Conservation (phyloP, 2,113 vertebrate species). For the Burhinus bistriatus region DNA sequence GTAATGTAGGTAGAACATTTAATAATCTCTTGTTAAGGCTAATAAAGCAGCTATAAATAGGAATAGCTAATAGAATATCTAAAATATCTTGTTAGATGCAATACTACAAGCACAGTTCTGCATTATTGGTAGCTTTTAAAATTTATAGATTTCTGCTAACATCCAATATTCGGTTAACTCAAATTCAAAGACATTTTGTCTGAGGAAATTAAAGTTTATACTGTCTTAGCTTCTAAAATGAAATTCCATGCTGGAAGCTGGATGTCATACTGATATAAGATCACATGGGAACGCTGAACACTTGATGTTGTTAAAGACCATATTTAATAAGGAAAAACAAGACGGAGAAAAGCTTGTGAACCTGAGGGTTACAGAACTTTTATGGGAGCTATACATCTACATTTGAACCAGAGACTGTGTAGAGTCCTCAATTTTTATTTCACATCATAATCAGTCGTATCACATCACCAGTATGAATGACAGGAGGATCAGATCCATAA, state of each 20-base stretch:
- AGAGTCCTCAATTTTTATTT: not conserved
- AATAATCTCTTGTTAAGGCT: not conserved
- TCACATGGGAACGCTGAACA: not conserved
- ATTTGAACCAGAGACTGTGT: not conserved
- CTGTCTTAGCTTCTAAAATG: slow-evolving; percentile 26
- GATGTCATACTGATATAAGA: not conserved
- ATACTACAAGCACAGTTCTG: not conserved
- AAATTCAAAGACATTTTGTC: not conserved
- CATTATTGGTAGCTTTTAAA: not conserved
- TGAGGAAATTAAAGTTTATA: not conserved
- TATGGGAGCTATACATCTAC: not conserved
- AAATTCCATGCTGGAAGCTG: not conserved
- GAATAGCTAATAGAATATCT: not conserved
- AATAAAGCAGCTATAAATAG: not conserved
- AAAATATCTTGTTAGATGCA: not conserved
- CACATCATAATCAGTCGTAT: not conserved
- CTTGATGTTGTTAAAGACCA: not conserved
- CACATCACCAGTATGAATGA: not conserved
- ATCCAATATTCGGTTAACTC: not conserved
- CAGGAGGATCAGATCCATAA: not conserved
- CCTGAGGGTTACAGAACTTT: not conserved
- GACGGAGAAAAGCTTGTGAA: not conserved
- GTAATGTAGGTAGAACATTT: not conserved
- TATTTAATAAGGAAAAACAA: not conserved
- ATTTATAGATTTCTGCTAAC: not conserved